Evolutionary conservation across 1,140 invertebrate genomes (phyloP).

Genomic region (Coelopa frigida): DNA sequence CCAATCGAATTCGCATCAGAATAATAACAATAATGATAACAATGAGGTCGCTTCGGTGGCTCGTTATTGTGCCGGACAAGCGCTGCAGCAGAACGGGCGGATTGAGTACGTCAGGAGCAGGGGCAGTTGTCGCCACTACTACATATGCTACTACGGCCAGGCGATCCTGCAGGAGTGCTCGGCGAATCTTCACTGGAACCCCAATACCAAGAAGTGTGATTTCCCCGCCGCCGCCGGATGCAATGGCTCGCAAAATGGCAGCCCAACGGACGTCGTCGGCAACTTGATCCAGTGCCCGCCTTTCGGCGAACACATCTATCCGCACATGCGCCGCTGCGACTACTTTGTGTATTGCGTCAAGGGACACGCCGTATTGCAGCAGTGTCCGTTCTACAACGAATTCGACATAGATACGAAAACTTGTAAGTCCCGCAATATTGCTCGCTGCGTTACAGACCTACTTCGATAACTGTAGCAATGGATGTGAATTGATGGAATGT

Average conservation of each 20-base stretch:
- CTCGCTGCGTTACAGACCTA: constrained; percentile 32
- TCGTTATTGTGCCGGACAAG: constrained; percentile 22
- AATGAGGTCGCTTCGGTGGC: constrained; percentile 24
- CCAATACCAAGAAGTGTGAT: constrained; percentile 34
- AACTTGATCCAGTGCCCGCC: constrained; percentile 30
- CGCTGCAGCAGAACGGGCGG: constrained; percentile 14
- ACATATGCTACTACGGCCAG: constrained; percentile 39
- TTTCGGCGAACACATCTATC: constrained; percentile 35
- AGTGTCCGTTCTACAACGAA: constrained; percentile 37
- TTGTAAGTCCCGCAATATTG: constrained; percentile 30
- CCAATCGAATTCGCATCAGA: not conserved
- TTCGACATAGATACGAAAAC: constrained; percentile 33
- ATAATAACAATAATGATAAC: constrained; percentile 15
- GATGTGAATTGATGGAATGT: too few relatives aligned
- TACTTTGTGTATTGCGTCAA: constrained; percentile 41
- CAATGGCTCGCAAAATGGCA: constrained; percentile 9
- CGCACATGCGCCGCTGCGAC: constrained; percentile 36
- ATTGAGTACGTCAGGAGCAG: constrained; percentile 33
- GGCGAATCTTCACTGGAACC: constrained; percentile 34
- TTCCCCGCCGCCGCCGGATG: constrained; percentile 29
- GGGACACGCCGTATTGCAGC: constrained; percentile 33
- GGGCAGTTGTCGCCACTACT: constrained; percentile 27
- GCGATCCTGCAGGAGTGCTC: constrained; percentile 34
- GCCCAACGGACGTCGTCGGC: not conserved
- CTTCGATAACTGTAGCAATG: too few relatives aligned